Evolutionary conservation across 1,140 invertebrate genomes (phyloP).

Genomic region (Drosophila bipectinata): DNA sequence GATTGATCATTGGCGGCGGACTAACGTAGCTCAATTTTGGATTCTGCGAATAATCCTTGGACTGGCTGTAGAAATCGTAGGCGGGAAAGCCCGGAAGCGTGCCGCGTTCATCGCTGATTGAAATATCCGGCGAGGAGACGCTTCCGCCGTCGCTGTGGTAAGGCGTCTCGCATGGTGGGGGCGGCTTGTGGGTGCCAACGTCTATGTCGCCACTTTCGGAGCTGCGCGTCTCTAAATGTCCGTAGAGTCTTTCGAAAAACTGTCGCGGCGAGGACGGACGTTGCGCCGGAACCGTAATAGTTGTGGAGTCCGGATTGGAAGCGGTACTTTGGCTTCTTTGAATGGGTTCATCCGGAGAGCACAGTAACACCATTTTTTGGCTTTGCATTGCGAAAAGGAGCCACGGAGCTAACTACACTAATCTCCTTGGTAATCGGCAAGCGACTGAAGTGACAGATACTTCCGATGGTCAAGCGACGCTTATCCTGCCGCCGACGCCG

Average conservation of each 20-base stretch:
- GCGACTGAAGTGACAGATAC: conserved; percentile 54
- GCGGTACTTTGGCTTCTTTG: conserved; percentile 11
- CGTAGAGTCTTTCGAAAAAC: conserved; percentile 86
- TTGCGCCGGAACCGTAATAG: conserved; percentile 33
- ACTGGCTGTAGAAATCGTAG: conserved; percentile 51
- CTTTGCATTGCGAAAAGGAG: conserved; percentile 31
- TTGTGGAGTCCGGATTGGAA: conserved; percentile 7
- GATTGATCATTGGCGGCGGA: conserved; percentile 8
- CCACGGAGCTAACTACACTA: conserved; percentile 41
- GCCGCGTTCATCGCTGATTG: conserved; percentile 73
- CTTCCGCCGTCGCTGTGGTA: conserved; percentile 79
- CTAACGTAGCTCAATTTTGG: conserved; percentile 20
- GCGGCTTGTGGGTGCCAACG: conserved; percentile 51
- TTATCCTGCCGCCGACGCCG: conserved; percentile 45
- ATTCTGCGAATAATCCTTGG: conserved; percentile 40
- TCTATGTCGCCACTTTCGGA: conserved; percentile 70
- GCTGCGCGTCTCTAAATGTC: conserved; percentile 84
- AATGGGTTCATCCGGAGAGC: conserved; percentile 2
- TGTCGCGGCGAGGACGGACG: conserved; percentile 85
- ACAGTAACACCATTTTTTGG: conserved; percentile 20
- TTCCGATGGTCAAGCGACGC: conserved; percentile 65
- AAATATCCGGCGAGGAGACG: conserved; percentile 75
- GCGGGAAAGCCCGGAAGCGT: conserved; percentile 44
- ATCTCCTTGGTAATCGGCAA: conserved; percentile 65
- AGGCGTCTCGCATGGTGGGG: conserved; percentile 57